Percentiles rank a stretch among this genome's conserved stretches.
phyloP scores from a whole-genome alignment of 2,888 invertebrate species.

The Caenorhabditis sp. region DNA sequence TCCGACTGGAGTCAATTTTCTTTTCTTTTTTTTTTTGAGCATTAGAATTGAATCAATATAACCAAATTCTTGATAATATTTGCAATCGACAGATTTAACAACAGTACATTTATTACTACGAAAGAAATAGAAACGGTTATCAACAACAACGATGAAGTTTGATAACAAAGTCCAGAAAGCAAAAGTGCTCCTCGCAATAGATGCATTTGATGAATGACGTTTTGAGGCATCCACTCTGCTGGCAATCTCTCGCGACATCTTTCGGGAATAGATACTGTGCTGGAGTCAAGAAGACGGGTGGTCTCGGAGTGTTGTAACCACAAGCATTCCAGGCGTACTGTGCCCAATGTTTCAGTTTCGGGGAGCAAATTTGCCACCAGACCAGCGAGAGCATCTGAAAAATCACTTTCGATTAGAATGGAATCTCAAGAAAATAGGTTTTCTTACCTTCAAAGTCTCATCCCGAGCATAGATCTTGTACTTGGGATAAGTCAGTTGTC shows the following conservation, averaged over 20 bases:
- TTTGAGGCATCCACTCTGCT: not conserved
- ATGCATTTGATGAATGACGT: slow-evolving; percentile 6
- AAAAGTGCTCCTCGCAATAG: slow-evolving; percentile 5
- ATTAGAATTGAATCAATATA: no score
- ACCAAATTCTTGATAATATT: not conserved
- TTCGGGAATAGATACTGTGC: slow-evolving; percentile 2
- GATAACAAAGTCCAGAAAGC: not conserved
- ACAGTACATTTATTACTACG: not conserved
- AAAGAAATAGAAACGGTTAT: not conserved
- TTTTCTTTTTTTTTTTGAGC: not conserved
- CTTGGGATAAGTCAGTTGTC: not conserved
- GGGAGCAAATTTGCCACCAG: slow-evolving; percentile 14
- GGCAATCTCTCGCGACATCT: not conserved
- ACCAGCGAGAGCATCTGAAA: slow-evolving; percentile 10
- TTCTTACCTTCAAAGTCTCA: slow-evolving; percentile 3
- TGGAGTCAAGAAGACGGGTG: not conserved
- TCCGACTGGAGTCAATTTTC: not conserved
- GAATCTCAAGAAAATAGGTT: no score
- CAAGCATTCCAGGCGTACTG: slow-evolving; percentile 1
- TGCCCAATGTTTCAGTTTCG: slow-evolving; percentile 13
- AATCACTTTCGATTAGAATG: no score
- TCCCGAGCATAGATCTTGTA: slow-evolving; percentile 3
- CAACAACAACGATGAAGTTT: not conserved
- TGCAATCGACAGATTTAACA: not conserved
- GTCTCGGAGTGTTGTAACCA: slow-evolving; percentile 4